Base-by-base conservation (phyloP, 2,797 vertebrate species). In the Acrocephalus scirpaceus region DNA sequence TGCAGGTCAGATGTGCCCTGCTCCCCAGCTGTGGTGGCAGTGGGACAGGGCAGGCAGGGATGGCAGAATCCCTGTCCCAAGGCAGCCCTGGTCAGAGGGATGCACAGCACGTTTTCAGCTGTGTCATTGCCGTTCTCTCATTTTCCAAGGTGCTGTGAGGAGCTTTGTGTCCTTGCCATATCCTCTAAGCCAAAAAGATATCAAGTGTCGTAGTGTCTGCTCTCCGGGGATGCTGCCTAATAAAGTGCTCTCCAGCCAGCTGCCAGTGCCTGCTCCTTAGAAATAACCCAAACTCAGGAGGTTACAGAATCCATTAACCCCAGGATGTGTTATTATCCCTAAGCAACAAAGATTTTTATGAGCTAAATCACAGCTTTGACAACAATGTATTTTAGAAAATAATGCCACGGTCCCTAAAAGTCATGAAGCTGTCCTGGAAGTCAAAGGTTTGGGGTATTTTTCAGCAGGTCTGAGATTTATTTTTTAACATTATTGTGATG, bases 81-180 rank as follows among this genome's bases (percentile, higher is more conserved):
- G 14, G 47, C 54, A 77, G 42, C 44, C 5, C 53, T 4, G 29
- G 13, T 29, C 47, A 34, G 13, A 3, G 80, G 32, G 73, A 71
- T 64, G 38, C 61, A 17, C 36, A 18, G 69, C 53, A 45, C 4
- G 0, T 45, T 53, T 53, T 17, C 8, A 2, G 65, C 73, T 74
- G 26, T 54, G 76, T 58, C 83, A n/a, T 2, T 56, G 54, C 58
- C 38, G 21, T 40, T 64, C 50, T 54, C 58, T 75, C 58, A 15
- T 89, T 72, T 84, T 78, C 80, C 76, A 50, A 81, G 76, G 80
- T 69, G 71, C 77, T 81, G 47, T 5, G 54, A 78, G 80, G 56
- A 94, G 71, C 67, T 91, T 51, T 71, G 62, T 88, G 77, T 93
- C 92, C 86, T 92, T 94, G 88, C 64, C 57, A 9, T 45, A 36